phyloP scores from a whole-genome alignment of 2,888 invertebrate species.

The Lottia gigantea region DNA sequence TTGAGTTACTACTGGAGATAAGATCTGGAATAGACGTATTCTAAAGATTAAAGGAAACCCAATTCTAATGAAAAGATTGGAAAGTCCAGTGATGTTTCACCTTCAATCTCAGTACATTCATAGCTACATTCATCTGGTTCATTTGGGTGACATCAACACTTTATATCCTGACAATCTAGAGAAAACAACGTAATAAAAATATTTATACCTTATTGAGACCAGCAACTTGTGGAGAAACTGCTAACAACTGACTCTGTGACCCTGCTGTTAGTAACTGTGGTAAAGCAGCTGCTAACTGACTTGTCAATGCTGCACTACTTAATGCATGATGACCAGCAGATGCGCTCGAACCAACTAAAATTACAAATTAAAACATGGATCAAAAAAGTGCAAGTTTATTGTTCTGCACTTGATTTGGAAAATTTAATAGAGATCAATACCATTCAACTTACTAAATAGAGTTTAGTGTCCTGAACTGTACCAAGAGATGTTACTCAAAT shows the following conservation, averaged over 20 bases:
- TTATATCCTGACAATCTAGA: no score
- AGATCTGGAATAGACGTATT: slow-evolving; percentile 21
- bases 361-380: no score
- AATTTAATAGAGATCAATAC: no score
- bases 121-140: no score
- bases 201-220: neutral
- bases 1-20: slow-evolving; percentile 26
- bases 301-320: slow-evolving; percentile 42
- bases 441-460: neutral
- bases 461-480: neutral
- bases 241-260: slow-evolving; percentile 65
- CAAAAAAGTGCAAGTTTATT: no score
- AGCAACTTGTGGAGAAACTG: slow-evolving; percentile 65
- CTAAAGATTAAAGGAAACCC: no score
- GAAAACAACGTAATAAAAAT: no score
- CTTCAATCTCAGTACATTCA: neutral
- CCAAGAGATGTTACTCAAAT: neutral
- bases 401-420: no score
- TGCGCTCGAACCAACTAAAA: neutral
- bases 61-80: no score
- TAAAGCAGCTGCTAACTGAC: slow-evolving; percentile 50
- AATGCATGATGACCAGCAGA: slow-evolving; percentile 12
- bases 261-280: slow-evolving; percentile 63
- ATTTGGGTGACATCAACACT: no score
- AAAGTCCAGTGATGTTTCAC: neutral